A percentile compares a stretch with the other conserved stretches of the same genome.
Conservation (phyloP, 2,113 vertebrate genomes). For the Charina bottae region DNA sequence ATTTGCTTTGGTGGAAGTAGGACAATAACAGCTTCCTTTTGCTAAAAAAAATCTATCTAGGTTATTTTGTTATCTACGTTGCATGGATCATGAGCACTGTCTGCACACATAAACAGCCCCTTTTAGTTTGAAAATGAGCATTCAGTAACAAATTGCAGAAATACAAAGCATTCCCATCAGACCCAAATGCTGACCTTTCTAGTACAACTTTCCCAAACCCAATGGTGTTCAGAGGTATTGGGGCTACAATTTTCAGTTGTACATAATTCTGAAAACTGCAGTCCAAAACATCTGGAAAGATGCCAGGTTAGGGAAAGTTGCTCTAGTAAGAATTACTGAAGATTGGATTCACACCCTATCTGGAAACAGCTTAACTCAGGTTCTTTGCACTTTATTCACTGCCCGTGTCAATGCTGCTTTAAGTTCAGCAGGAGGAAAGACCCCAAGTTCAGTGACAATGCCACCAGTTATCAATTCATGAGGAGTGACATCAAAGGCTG, state of each 20-base stretch:
- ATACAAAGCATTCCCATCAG: background rate
- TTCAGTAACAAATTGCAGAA: background rate
- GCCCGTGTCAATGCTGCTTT: constrained; percentile 74
- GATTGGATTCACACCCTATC: background rate
- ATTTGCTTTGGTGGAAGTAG: background rate
- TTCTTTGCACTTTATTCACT: background rate
- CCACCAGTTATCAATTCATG: constrained; percentile 90
- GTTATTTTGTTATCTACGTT: no score
- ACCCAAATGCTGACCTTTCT: background rate
- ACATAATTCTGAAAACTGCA: background rate
- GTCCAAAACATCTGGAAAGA: background rate
- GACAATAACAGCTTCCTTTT: background rate
- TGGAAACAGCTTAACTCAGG: background rate
- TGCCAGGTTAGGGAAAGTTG: background rate
- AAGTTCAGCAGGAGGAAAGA: constrained; percentile 87
- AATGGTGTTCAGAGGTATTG: background rate
- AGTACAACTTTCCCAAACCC: background rate
- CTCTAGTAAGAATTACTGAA: background rate
- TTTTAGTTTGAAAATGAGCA: background rate
- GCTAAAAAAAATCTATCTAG: background rate
- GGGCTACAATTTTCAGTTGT: background rate
- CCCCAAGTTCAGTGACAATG: constrained; percentile 89
- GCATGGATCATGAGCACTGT: no score
- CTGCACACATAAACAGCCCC: no score
- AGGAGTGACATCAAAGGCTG: constrained; percentile 90